These are phyloP conservation scores for Rhizoglyphus robini DNA, from an alignment of 1,140 invertebrate species.

Conservation along the genomic window DNA sequence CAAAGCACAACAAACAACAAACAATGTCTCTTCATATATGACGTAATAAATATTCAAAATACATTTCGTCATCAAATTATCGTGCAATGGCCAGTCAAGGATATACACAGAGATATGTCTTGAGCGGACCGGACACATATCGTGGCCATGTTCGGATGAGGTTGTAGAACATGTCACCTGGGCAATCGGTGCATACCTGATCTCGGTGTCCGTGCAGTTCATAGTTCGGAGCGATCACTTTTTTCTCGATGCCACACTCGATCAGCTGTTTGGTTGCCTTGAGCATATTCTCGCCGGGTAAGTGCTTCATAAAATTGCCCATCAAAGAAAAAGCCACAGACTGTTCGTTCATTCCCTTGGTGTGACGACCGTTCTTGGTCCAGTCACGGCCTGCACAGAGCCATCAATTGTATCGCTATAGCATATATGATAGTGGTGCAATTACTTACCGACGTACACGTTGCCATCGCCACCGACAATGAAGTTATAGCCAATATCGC, in stretches of 20 bases:
- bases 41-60: no score
- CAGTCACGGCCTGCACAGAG: constrained; percentile 26
- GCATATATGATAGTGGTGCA: neutral
- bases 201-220: constrained; percentile 25
- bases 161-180: constrained; percentile 21
- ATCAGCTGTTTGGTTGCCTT: constrained; percentile 10
- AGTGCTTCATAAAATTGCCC: constrained; percentile 23
- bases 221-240: neutral
- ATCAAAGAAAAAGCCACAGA: constrained; percentile 30
- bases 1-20: no score
- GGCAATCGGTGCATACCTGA: constrained; percentile 23
- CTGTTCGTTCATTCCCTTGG: constrained; percentile 27
- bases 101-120: constrained; percentile 17
- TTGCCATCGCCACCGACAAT: constrained; percentile 34
- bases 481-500: constrained; percentile 29
- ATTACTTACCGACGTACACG: constrained; percentile 30
- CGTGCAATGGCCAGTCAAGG: neutral
- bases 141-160: constrained; percentile 20
- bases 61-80: no score
- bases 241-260: constrained; percentile 15
- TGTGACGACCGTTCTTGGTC: constrained; percentile 30
- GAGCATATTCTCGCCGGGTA: constrained; percentile 16
- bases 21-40: no score
- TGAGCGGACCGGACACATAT: constrained; percentile 22
- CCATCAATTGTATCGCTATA: neutral